Evolutionary conservation across 2,888 invertebrate species (phyloP).

Genomic region (Xestia rhomboidea): DNA sequence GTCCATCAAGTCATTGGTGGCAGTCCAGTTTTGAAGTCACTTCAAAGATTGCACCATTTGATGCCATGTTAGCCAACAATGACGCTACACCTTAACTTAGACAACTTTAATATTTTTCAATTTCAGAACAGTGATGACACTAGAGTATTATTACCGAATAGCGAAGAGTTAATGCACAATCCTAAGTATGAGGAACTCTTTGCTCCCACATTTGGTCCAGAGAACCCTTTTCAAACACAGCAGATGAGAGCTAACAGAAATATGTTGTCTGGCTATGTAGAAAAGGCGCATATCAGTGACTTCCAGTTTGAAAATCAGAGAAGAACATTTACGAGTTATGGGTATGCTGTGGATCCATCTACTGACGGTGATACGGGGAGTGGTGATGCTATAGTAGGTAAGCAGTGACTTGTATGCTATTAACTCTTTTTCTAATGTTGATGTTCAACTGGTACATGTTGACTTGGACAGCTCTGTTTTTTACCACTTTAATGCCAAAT

Average conservation of each 20-base stretch:
- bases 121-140: conserved; percentile 93
- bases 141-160: conserved; percentile 94
- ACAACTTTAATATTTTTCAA: conserved; percentile 16
- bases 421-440: background rate
- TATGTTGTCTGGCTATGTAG: conserved; percentile 98
- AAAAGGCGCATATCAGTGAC: conserved; percentile 98
- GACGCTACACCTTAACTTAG: background rate
- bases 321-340: conserved; percentile 97
- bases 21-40: background rate
- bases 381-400: conserved; percentile 89
- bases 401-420: conserved; percentile 55
- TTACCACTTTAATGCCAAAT: background rate
- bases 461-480: background rate
- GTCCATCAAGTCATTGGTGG: background rate
- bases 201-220: conserved; percentile 97
- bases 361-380: conserved; percentile 91
- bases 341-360: conserved; percentile 98
- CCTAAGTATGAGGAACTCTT: conserved; percentile 98
- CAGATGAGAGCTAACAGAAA: conserved; percentile 97
- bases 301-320: conserved; percentile 99
- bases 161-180: conserved; percentile 96
- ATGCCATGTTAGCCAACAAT: background rate
- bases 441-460: background rate
- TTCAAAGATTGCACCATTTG: background rate
- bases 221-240: conserved; percentile 97